Evolutionary conservation across 2,113 vertebrate species (phyloP).

Genomic region (Ophthalmolycus amberensis): DNA sequence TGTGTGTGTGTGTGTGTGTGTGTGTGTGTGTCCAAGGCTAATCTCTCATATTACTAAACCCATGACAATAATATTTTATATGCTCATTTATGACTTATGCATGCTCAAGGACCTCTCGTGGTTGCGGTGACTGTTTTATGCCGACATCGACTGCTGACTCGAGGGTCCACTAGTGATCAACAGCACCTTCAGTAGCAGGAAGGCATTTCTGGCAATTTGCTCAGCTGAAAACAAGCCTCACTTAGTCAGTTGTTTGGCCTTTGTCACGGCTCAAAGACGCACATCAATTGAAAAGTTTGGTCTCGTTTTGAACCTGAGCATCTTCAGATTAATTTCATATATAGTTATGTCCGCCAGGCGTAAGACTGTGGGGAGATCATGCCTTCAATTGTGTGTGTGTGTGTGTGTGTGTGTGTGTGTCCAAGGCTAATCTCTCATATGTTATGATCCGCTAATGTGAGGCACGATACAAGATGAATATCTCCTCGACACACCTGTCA

Average conservation of each 20-base stretch:
- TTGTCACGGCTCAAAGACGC: too few species aligned
- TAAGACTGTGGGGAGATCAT: too few species aligned
- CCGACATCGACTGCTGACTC: background rate
- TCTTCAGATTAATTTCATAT: background rate
- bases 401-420: too few species aligned
- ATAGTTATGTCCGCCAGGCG: too few species aligned
- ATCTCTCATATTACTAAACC: background rate
- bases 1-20: background rate
- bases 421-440: too few species aligned
- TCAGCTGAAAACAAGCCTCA: too few species aligned
- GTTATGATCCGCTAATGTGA: background rate
- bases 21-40: background rate
- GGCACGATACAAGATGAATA: background rate
- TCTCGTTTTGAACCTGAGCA: background rate
- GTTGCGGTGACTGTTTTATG: background rate
- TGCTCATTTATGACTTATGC: background rate
- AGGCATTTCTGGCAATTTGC: too few species aligned
- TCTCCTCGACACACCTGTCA: background rate
- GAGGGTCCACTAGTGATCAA: background rate
- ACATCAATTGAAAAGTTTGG: background rate
- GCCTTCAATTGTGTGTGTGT: too few species aligned
- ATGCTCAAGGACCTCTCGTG: background rate
- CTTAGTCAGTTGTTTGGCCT: too few species aligned
- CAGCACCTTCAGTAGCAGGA: background rate
- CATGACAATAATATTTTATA: background rate